These are phyloP conservation scores for Lutjanus campechanus DNA, from an alignment of 2,797 vertebrate genomes.

Conservation along the genomic window DNA sequence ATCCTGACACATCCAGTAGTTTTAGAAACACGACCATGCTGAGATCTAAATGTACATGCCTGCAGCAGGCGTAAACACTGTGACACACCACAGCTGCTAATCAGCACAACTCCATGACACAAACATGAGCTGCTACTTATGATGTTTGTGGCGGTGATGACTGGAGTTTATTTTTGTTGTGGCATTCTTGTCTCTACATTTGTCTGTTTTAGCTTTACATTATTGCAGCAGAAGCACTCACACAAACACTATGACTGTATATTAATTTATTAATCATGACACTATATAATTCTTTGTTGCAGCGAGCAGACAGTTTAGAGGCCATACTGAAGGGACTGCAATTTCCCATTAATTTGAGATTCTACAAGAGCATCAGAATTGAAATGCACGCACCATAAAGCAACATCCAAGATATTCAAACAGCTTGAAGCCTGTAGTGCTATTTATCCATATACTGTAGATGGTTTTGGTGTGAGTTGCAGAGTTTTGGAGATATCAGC, in stretches of 20 bases:
- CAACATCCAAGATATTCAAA: slow-evolving; percentile 16
- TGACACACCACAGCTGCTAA: slow-evolving; percentile 23
- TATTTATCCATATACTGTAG: too few relatives aligned
- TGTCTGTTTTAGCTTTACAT: slow-evolving; percentile 2
- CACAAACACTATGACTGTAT: not conserved
- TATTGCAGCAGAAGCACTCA: not conserved
- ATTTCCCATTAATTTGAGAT: slow-evolving; percentile 33
- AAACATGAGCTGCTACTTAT: not conserved
- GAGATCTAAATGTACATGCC: slow-evolving; percentile 21
- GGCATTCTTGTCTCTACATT: not conserved
- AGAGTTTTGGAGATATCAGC: too few relatives aligned
- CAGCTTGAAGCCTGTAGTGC: slow-evolving; percentile 9
- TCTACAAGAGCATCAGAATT: slow-evolving; percentile 2
- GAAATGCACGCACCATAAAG: slow-evolving; percentile 16
- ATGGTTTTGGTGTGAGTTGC: too few relatives aligned
- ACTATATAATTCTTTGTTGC: not conserved
- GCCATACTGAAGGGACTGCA: slow-evolving; percentile 26
- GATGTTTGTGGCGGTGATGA: not conserved
- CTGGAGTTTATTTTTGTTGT: slow-evolving; percentile 23
- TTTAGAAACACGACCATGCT: slow-evolving; percentile 26
- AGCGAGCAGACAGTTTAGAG: slow-evolving; percentile 28
- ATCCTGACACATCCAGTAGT: not conserved
- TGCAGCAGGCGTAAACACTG: slow-evolving; percentile 32
- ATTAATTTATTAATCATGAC: not conserved
- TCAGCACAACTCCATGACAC: slow-evolving; percentile 18